Percentiles rank a stretch among this genome's conserved stretches.
These are phyloP conservation scores for Plebejus anna DNA, from an alignment of 2,888 invertebrate genomes.

Conservation along the genomic window DNA sequence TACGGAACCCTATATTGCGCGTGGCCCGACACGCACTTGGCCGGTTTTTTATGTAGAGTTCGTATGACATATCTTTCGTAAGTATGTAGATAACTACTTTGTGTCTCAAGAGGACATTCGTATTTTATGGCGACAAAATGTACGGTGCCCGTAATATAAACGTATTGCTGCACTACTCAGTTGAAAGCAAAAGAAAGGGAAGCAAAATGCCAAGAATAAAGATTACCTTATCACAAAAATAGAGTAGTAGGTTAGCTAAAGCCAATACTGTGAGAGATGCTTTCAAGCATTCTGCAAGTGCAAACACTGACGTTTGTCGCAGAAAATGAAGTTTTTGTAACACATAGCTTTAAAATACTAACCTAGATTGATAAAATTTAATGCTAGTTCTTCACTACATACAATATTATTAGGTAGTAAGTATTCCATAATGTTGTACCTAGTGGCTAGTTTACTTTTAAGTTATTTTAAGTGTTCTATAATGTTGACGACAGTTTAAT, in stretches of 20 bases:
- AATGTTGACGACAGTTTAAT: too few species aligned
- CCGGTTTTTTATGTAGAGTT: neutral
- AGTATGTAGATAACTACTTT: neutral
- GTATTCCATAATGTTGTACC: too few species aligned
- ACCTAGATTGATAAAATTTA: neutral
- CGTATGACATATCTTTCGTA: too few species aligned
- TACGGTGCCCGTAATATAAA: neutral
- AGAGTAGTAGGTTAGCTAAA: neutral
- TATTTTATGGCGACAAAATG: neutral
- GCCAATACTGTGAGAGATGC: neutral
- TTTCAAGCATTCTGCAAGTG: neutral
- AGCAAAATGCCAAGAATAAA: neutral
- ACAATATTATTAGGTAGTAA: too few species aligned
- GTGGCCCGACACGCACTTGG: too few species aligned
- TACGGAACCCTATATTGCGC: too few species aligned
- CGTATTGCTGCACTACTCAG: neutral
- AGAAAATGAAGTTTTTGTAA: neutral
- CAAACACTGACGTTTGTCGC: neutral
- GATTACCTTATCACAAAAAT: slow-evolving; percentile 5
- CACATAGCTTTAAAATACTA: neutral
- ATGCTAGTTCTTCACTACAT: too few species aligned
- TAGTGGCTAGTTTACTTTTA: too few species aligned
- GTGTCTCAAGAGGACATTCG: neutral
- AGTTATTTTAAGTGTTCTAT: too few species aligned
- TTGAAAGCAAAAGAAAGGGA: neutral